Base-by-base conservation (phyloP, 1,140 invertebrate species). In the Diprion similis region DNA sequence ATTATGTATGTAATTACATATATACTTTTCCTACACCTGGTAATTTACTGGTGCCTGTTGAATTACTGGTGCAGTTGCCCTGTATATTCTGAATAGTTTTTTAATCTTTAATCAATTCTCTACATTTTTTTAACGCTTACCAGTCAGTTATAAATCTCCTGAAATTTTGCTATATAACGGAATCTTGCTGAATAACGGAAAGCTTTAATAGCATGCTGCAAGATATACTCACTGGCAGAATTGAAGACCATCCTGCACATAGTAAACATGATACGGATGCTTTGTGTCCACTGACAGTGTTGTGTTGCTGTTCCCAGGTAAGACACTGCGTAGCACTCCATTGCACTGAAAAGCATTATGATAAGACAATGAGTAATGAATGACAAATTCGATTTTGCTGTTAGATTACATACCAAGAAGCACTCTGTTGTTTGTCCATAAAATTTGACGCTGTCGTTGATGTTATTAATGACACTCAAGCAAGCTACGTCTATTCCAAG, bases 401-500 rank as follows among this genome's bases (percentile, higher is more conserved):
- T 24, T 72, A 66, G 13, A 6, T 19, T 75, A 81, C 79, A 17
- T 78, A 86, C 84, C 68, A 77, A 68, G 51, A 85, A 80, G 76
- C 89, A 90, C 74, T 89, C 84, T 13, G 80, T 73, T 64, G 85
- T 80, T 67, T 84, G 82, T 9, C 86, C 85, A 74, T 77, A 86
- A 18, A 90, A 81, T 15, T 74, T 74, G 7, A 87, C 74, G 48
- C 66, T 70, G 19, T 75, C 70, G 73, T 83, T 75, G 67, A 84
- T 79, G 8, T 81, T 70, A 77, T 89, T 90, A 6, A 82, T 0
- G 48, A 90, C 80, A 71, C 83, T 88, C 1, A 90, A 78, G 78
- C 89, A 90, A 10, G 89, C 89, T 72, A 89, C 82, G 74, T 90
- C 90, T 72, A 87, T 80, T 73, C 80, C 81, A 77, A 87, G 81